Evolutionary conservation across 1,140 invertebrate species (phyloP), one percentile per base, ranked within the genome.

Genomic region (Drosophila dunni): DNA sequence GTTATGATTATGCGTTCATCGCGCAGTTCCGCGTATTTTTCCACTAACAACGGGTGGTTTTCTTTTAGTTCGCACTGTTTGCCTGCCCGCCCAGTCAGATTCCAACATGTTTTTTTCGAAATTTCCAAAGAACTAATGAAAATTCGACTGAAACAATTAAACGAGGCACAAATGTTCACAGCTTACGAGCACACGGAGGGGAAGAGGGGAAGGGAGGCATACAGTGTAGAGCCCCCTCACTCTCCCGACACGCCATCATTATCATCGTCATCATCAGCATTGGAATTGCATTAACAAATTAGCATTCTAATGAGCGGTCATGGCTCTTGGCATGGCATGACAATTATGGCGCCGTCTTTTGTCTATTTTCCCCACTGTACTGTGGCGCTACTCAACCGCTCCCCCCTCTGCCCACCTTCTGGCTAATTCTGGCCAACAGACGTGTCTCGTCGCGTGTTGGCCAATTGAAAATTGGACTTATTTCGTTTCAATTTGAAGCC

Each of bases 201-300:
- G 33, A 11, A 44, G 24, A 7, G 56, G 1, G 20, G 15, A 24
- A n/a, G 0, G 42, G 20, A 7, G 57, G 40, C 10, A 57, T n/a
- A 7, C n/a, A 1, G 20, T 2, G 8, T 10, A 2, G 34, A 38
- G 34, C 10, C 5, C 24, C 0, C 24, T 29, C 24, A 0, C 24
- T 29, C 24, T 29, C 29, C 65, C 34, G 38, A 58, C 66, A 61
- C 60, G 50, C 44, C 9, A 68, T 50, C 56, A 62, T 46, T 53
- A 38, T 46, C 68, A 63, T 62, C 53, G 45, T 71, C 56, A 62
- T 46, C 46, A 38, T 46, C 68, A 63, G 62, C 53, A 50, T 71
- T 58, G 57, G 75, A 62, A 85, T 88, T 88, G 83, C 83, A 88
- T 83, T 86, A 64, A 79, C 76, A 86, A 86, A 86, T 86, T 86